Percentiles rank a stretch among this genome's conserved stretches.
These are phyloP conservation scores for Drosophila barbarae DNA, from an alignment of 2,888 invertebrate species.

Conservation along the genomic window DNA sequence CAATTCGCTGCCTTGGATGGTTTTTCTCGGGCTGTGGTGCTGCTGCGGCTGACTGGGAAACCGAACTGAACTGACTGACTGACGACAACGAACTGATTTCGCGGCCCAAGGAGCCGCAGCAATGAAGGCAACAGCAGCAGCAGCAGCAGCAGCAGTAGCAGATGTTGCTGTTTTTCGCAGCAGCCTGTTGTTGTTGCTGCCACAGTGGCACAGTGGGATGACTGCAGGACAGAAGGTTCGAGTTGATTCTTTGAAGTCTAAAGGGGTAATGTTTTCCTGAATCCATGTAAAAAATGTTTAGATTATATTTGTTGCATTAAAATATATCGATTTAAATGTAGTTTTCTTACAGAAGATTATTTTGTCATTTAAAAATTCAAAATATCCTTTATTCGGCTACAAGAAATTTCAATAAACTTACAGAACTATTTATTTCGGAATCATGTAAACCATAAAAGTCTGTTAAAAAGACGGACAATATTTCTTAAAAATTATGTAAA, in stretches of 20 bases:
- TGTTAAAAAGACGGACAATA: no score
- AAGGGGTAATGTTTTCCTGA: no score
- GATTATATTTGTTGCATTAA: no score
- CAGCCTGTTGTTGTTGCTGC: conserved; percentile 20
- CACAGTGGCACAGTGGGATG: conserved; percentile 4
- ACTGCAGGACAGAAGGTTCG: background rate
- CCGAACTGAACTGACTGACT: conserved; percentile 71
- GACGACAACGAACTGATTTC: conserved; percentile 76
- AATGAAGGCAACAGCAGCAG: conserved; percentile 69
- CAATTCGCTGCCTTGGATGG: conserved; percentile 41
- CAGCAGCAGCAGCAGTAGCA: conserved; percentile 67
- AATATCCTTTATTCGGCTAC: no score
- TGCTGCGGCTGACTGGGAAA: conserved; percentile 36
- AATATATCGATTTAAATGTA: no score
- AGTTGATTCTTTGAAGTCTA: background rate
- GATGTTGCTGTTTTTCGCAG: conserved; percentile 46
- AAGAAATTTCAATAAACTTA: no score
- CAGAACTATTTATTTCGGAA: no score
- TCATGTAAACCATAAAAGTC: no score
- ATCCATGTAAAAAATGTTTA: no score
- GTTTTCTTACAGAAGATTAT: no score
- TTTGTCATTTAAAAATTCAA: no score
- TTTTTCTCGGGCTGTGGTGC: conserved; percentile 32
- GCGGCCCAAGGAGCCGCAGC: conserved; percentile 75
- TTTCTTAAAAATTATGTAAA: no score